Base-by-base conservation (phyloP, 2,888 invertebrate species). In the Idaea dimidiata region DNA sequence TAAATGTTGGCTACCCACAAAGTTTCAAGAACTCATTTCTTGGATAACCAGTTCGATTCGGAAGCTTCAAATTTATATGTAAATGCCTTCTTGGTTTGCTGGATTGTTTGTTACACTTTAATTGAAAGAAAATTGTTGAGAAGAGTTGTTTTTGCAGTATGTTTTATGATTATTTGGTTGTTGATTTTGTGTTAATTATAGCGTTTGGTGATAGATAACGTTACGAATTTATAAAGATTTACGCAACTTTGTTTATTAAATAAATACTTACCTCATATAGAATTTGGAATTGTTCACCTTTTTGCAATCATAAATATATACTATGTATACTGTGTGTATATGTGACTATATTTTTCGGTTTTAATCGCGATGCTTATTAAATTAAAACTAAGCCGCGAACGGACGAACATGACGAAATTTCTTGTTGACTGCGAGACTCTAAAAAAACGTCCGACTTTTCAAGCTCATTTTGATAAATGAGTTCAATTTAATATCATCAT, bases 31-130 rank as follows among this genome's bases (percentile, higher is more conserved):
- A 79, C 76, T 78, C 76, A 75, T 79, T 74, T 72, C 77, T 69
- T 58, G 72, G 71, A 78, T 65, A 72, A 65, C 70, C 71, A 69
- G 82, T 85, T 86, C 82, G 84, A 84, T 82, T 82, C 64, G 73
- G 66, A 74, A 70, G 79, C 79, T 82, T 81, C 75, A 78, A 81
- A 86, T 86, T 84, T 83, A 82, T 81, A 85, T 86, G 83, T 79
- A 80, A 86, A 84, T 86, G 74, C 63, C 68, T 66, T 67, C 62
- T 57, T 59, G 63, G 66, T 43, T n/a, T 7, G 43, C 72, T 71
- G 70, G 60, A 73, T 77, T 79, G 77, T 79, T 83, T 81, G 79
- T 79, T 80, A 78, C 74, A 78, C 73, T 69, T 72, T 66, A 63
- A 66, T 70, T 58, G 31, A 58, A 17, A 57, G 61, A 63, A 63